Conservation (phyloP, 2,113 vertebrate species). For the Macquaria australasica region DNA sequence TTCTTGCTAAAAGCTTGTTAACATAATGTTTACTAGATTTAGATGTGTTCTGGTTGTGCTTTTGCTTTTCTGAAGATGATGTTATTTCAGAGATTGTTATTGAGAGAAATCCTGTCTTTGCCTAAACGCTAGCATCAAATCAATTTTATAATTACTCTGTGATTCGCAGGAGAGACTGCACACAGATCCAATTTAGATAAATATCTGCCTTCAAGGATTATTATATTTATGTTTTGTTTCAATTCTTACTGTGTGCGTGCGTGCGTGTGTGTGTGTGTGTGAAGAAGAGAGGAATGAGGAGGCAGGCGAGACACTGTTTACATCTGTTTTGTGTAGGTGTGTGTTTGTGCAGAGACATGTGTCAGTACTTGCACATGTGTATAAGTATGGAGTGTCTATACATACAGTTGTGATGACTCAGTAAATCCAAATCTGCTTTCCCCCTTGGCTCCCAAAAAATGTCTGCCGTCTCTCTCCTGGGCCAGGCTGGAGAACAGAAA, state of each 20-base stretch:
- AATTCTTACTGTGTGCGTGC: no score
- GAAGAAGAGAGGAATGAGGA: not conserved
- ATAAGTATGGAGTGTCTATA: not conserved
- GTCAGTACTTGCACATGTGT: slow-evolving; percentile 14
- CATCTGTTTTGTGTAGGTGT: not conserved
- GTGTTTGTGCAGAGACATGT: not conserved
- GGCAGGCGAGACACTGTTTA: slow-evolving; percentile 13
- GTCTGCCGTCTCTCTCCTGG: slow-evolving; percentile 4
- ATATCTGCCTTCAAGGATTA: slow-evolving; percentile 21
- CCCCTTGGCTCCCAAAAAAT: slow-evolving; percentile 3
- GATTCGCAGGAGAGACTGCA: not conserved
- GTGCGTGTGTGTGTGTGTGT: not conserved
- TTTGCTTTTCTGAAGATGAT: slow-evolving; percentile 2
- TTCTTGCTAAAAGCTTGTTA: slow-evolving; percentile 20
- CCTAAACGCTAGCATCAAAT: slow-evolving; percentile 25
- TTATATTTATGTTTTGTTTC: slow-evolving; percentile 29
- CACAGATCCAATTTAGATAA: slow-evolving; percentile 47
- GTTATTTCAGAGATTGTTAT: slow-evolving; percentile 16
- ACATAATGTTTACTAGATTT: slow-evolving; percentile 21
- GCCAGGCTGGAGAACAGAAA: slow-evolving; percentile 24
- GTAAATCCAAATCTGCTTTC: slow-evolving; percentile 39
- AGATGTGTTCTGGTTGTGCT: not conserved
- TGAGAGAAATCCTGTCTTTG: slow-evolving; percentile 16
- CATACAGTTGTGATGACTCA: slow-evolving; percentile 28
- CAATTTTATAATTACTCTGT: slow-evolving; percentile 27